Base-by-base conservation (phyloP, 92 coral and sea anemone genomes). In the Desmophyllum pertusum region DNA sequence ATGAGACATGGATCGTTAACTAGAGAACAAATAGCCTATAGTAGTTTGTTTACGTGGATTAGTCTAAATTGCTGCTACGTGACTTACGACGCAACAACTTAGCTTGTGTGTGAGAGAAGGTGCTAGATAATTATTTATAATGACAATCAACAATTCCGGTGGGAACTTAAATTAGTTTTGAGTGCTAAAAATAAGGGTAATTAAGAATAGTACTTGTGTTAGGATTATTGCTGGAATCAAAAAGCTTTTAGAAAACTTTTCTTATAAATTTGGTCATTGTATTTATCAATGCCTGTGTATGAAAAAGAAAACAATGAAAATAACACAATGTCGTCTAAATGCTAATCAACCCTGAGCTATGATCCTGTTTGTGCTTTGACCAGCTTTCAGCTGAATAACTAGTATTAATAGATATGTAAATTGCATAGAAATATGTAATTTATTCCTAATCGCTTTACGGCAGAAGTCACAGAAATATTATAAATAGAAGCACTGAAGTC, bases 1-100 rank as follows among this genome's bases (percentile, higher is more conserved):
- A 42, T n/a, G 31, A 29, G 73, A 30, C 50, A 50, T n/a, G 84
- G 76, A 30, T 80, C 76, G 37, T 68, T 67, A 27, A 55, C 2
- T 41, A 37, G 37, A 25, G 9, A 50, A 80, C 84, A 68, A 80
- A 80, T 37, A 38, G 39, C 15, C 3, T 21, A 13, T 3, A 35
- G 48, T 10, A 50, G 76, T 51, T 68, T 80, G 76, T 68, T 80
- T 80, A 48, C 33, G 10, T 31, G 63, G 52, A 68, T 80, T 50
- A 36, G 3, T n/a, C n/a, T 48, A 35, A 68, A 67, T 67, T 67
- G 73, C 45, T 38, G 40, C 42, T 67, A 67, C 45, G 42, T 67
- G 73, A 67, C 73, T 36, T 67, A 17, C 19, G 10, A 4, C 73
- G 36, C n/a, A 67, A 62, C n/a, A 36, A 36, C 11, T 6, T 37